Evolutionary conservation across 1,140 invertebrate species (phyloP), one percentile per base, ranked within the genome.

Genomic region (Brachionus asplanchnoidis): DNA sequence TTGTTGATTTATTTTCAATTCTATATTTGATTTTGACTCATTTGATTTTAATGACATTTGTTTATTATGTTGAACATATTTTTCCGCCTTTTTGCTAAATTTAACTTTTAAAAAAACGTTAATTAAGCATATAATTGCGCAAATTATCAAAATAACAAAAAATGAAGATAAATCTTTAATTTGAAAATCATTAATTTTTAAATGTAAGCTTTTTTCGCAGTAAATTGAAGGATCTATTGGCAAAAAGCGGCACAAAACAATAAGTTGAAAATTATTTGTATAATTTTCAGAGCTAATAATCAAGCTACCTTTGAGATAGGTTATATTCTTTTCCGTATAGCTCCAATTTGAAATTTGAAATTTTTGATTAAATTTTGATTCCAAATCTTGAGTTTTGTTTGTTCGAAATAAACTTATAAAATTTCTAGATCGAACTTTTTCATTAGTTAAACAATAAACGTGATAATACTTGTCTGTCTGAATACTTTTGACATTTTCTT

Each of bases 361-460:
- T 77, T 77, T 77, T 26, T 26, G n/a, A 50, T 77, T 77, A 14
- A 73, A 20, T 73, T 73, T 73, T 11, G 20, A 46, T 3, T 50
- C 40, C 4, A 50, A 23, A 28, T 77, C 73, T 26, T 77, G 20
- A 1, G 73, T 26, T 26, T 77, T 77, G 20, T 77, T 77, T 17
- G 73, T 14, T 36, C 42, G 23, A 9, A 77, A 46, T 53, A 77
- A 9, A 50, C 73, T 77, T n/a, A 77, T 77, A 28, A 46, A 77
- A 77, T 77, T 77, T 50, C 73, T 17, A 4, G 73, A 26, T 12
- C 73, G 73, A 50, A 77, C 73, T 77, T 50, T 77, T 50, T 77
- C 73, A 36, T 77, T 26, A 14, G 73, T 77, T 12, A 77, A 50
- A 77, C 73, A 77, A 23, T 50, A 46, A 28, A 77, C 44, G 26